Percentiles rank a stretch among this genome's conserved stretches.
Conservation (phyloP, 2,797 vertebrate genomes). For the Halcyon smyrnensis region DNA sequence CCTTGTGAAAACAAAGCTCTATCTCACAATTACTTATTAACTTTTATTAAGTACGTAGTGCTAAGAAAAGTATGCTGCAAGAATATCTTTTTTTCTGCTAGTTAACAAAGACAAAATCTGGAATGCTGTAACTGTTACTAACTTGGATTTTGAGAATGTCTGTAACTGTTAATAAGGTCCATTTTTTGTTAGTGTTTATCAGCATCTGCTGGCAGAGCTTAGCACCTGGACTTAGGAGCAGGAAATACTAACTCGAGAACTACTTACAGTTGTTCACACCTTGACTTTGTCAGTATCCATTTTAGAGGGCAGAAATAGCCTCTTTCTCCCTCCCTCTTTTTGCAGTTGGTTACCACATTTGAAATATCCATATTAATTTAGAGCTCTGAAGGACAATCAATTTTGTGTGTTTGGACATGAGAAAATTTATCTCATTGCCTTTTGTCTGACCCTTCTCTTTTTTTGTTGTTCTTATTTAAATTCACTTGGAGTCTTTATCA, state of each 20-base stretch:
- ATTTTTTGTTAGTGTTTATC: background rate
- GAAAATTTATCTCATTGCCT: constrained; percentile 29
- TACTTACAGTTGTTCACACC: background rate
- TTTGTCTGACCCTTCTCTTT: background rate
- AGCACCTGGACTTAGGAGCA: background rate
- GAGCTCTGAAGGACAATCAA: background rate
- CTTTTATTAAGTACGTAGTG: background rate
- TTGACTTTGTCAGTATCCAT: background rate
- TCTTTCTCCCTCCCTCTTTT: background rate
- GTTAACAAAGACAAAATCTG: background rate
- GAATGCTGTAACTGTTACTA: background rate
- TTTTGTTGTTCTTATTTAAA: constrained; percentile 57
- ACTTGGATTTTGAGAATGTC: background rate
- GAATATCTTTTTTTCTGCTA: background rate
- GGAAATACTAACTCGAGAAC: background rate
- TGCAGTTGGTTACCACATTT: background rate
- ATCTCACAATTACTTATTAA: background rate
- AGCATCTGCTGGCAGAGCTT: background rate
- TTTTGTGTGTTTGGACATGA: constrained; percentile 31
- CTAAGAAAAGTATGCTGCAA: background rate
- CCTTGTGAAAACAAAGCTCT: background rate
- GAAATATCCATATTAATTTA: background rate
- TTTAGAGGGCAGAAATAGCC: background rate
- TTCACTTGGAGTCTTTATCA: constrained; percentile 46
- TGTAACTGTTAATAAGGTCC: background rate